Evolutionary conservation across 2,888 invertebrate genomes (phyloP).

Genomic region (Sicus ferrugineus): DNA sequence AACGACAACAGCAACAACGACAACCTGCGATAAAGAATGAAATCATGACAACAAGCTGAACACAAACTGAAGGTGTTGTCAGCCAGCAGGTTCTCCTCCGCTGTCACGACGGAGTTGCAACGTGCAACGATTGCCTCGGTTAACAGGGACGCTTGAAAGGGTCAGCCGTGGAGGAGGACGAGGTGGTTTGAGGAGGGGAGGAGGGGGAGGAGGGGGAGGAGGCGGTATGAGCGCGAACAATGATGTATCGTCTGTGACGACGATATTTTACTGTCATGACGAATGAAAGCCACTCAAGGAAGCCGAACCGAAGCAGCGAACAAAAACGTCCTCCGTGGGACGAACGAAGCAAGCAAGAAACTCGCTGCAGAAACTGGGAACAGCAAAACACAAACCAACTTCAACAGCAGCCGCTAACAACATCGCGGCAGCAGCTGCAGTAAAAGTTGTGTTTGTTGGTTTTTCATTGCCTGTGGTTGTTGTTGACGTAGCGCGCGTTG

Average conservation of each 20-base stretch:
- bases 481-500: not conserved
- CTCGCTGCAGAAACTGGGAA: not conserved
- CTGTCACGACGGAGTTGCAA: not conserved
- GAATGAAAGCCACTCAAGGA: constrained; percentile 15
- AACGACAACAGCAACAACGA: constrained; percentile 1
- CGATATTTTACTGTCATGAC: constrained; percentile 40
- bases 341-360: not conserved
- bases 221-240: not conserved
- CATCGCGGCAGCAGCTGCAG: constrained; percentile 2
- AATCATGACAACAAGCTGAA: constrained; percentile 2
- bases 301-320: not conserved
- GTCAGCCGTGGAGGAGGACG: not conserved
- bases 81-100: too few species aligned
- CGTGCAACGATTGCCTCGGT: not conserved
- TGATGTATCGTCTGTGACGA: constrained; percentile 28
- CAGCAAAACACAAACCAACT: not conserved
- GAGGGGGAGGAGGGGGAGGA: not conserved
- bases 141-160: not conserved
- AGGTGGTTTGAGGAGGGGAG: not conserved
- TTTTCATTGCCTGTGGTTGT: too few species aligned
- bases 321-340: not conserved
- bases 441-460: not conserved
- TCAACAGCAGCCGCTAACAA: not conserved
- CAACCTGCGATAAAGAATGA: not conserved
- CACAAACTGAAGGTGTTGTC: not conserved